Evolutionary conservation across 2,888 invertebrate genomes (phyloP).

Genomic region (Lamellibrachia columna): DNA sequence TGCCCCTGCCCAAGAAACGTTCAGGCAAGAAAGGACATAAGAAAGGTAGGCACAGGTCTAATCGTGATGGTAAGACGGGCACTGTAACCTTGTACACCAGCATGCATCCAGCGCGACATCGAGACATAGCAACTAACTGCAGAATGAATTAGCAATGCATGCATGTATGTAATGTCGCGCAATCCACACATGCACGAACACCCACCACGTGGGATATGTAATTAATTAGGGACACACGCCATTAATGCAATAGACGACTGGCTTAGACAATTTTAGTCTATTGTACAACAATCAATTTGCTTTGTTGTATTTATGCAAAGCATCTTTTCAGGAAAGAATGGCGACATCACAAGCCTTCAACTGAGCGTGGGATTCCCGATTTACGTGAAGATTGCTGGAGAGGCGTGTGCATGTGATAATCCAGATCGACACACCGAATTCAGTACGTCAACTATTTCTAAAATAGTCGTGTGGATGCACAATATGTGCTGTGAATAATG

Average conservation of each 20-base stretch:
- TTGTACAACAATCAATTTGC: background rate
- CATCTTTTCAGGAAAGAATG: background rate
- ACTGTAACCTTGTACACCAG: background rate
- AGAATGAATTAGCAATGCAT: background rate
- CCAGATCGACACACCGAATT: background rate
- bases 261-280: background rate
- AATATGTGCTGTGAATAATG: background rate
- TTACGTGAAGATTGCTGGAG: background rate
- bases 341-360: background rate
- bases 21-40: background rate
- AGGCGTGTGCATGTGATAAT: background rate
- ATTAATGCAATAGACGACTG: background rate
- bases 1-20: background rate
- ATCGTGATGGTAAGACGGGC: background rate
- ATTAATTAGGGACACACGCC: background rate
- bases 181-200: background rate
- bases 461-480: background rate
- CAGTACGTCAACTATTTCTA: background rate
- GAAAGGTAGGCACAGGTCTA: background rate
- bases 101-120: too few species aligned
- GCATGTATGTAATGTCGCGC: background rate
- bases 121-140: too few species aligned
- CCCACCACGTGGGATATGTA: background rate
- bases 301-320: background rate
- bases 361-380: background rate